A percentile compares a stretch with the other conserved stretches of the same genome.
Conservation (phyloP, 2,888 invertebrate genomes). For the Anorthoa munda region DNA sequence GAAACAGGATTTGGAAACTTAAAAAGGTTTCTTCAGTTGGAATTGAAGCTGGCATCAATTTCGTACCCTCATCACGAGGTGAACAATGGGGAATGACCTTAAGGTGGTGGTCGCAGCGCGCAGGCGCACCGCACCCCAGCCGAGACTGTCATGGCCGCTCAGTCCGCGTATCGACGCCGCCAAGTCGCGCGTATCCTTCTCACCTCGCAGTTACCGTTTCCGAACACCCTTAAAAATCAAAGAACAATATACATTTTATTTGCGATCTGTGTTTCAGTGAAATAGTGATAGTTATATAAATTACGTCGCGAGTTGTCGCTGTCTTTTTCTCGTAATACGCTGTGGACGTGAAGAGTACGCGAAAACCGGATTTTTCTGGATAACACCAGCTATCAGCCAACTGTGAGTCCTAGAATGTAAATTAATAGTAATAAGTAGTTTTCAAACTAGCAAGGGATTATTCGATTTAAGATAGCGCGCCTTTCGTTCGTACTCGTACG, state of each 20-base stretch:
- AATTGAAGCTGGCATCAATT: constrained; percentile 72
- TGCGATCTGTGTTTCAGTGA: constrained; percentile 67
- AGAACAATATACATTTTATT: constrained; percentile 59
- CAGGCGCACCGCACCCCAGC: constrained; percentile 84
- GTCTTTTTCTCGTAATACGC: constrained; percentile 62
- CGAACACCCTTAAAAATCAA: constrained; percentile 60
- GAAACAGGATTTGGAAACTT: constrained; percentile 71
- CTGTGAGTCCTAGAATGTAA: constrained; percentile 78
- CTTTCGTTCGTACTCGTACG: constrained; percentile 50
- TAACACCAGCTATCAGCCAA: constrained; percentile 72
- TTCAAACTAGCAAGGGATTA: constrained; percentile 35
- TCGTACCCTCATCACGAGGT: constrained; percentile 71
- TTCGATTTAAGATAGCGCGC: constrained; percentile 58
- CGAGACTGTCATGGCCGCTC: constrained; percentile 87
- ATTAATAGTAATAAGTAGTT: constrained; percentile 46
- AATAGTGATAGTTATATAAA: constrained; percentile 64
- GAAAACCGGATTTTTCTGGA: constrained; percentile 80
- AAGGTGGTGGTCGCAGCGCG: constrained; percentile 75
- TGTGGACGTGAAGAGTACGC: constrained; percentile 55
- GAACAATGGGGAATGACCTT: constrained; percentile 87
- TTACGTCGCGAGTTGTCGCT: constrained; percentile 47
- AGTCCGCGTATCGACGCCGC: constrained; percentile 88
- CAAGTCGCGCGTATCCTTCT: constrained; percentile 75
- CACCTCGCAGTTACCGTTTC: constrained; percentile 39
- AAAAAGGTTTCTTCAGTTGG: constrained; percentile 77